A percentile compares a stretch with the other conserved stretches of the same genome.
Evolutionary conservation across 2,113 vertebrate genomes (phyloP).

Genomic region (Lepus americanus): DNA sequence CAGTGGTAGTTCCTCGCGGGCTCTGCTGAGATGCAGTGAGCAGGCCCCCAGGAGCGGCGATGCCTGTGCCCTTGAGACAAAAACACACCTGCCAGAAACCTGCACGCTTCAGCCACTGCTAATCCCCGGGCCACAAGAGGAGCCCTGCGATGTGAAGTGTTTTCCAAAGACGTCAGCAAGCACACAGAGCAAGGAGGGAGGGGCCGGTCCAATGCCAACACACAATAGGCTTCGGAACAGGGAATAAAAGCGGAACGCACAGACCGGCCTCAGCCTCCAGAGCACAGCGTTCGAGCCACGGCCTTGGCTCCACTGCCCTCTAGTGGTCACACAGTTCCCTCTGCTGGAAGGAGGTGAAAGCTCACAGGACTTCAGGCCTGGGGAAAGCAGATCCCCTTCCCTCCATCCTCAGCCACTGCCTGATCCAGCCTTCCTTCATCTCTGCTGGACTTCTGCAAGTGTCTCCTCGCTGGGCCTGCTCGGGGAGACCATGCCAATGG

Average conservation of each 20-base stretch:
- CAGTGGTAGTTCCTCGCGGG: neutral
- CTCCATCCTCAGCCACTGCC: neutral
- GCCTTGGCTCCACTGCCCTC: slow-evolving; percentile 72
- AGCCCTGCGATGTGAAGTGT: neutral
- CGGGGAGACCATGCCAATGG: no score
- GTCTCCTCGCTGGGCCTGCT: neutral
- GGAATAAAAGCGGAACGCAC: neutral
- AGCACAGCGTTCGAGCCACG: accelerated
- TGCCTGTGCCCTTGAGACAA: slow-evolving; percentile 58
- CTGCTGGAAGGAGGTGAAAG: neutral
- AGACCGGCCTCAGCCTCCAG: neutral
- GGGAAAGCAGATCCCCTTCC: neutral
- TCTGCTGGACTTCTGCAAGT: neutral
- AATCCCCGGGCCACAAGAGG: slow-evolving; percentile 26
- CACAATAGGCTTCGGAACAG: neutral
- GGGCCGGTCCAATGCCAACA: neutral
- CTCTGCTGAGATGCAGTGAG: neutral
- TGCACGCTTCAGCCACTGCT: neutral
- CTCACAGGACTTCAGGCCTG: neutral
- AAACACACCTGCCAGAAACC: slow-evolving; percentile 60
- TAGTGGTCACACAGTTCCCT: neutral
- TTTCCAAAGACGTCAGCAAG: slow-evolving; percentile 30
- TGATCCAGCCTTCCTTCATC: neutral
- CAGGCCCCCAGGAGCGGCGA: neutral
- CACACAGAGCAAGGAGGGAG: neutral